Percentiles rank a stretch among this genome's conserved stretches.
Conservation (phyloP, 2,888 invertebrate genomes). For the Oxyteleia sp. region DNA sequence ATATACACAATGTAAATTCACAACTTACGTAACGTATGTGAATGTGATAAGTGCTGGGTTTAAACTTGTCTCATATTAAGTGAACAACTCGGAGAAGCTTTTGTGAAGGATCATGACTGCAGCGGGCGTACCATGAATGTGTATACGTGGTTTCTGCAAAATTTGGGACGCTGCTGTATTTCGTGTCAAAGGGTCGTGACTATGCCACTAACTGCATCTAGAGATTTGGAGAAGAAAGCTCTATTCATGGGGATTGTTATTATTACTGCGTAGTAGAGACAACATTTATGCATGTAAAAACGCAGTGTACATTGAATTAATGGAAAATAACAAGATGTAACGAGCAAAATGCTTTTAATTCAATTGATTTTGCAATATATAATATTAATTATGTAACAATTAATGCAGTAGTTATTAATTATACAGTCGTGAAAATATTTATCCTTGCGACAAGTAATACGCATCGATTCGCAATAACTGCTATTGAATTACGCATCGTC, state of each 20-base stretch:
- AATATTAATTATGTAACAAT: too few species aligned
- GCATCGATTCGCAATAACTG: too few species aligned
- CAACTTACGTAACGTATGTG: slow-evolving; percentile 31
- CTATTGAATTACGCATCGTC: background rate
- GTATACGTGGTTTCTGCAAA: slow-evolving; percentile 48
- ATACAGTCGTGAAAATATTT: too few species aligned
- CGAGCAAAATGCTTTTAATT: too few species aligned
- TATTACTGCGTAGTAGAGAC: background rate
- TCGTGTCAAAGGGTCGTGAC: slow-evolving; percentile 54
- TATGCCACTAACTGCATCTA: slow-evolving; percentile 49
- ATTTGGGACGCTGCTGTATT: slow-evolving; percentile 46
- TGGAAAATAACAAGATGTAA: too few species aligned
- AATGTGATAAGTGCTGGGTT: slow-evolving; percentile 47
- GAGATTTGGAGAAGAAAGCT: slow-evolving; percentile 47
- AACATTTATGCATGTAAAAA: background rate
- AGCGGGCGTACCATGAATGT: slow-evolving; percentile 4
- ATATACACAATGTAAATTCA: slow-evolving; percentile 33
- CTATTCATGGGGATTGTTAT: slow-evolving; percentile 3
- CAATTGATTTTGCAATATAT: too few species aligned
- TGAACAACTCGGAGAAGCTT: slow-evolving; percentile 45
- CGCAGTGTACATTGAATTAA: too few species aligned
- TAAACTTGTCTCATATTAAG: slow-evolving; percentile 58
- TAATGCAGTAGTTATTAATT: too few species aligned
- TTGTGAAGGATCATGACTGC: slow-evolving; percentile 52
- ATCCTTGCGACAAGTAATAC: too few species aligned